These are phyloP conservation scores for Bolinopsis microptera DNA, from an alignment of 37 sponge, comb jelly and placozoan genomes.

Conservation along the genomic window DNA sequence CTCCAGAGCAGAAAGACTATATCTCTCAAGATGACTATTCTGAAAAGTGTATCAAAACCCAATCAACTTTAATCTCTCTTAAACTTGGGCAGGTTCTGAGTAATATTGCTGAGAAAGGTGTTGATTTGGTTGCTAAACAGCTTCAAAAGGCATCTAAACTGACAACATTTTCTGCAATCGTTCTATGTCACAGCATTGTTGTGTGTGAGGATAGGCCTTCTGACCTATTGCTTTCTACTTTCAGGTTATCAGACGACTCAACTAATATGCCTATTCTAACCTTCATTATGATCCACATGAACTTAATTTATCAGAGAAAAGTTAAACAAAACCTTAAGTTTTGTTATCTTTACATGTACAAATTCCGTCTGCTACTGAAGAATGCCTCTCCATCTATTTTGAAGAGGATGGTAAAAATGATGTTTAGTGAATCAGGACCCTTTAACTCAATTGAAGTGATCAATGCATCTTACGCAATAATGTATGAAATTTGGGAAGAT, in stretches of 20 bases:
- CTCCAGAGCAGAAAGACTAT: not conserved
- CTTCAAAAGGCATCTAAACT: not conserved
- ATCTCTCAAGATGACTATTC: slow-evolving; percentile 17
- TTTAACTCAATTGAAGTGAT: not conserved
- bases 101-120: slow-evolving; percentile 37
- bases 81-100: slow-evolving; percentile 47
- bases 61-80: not conserved
- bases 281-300: slow-evolving; percentile 13
- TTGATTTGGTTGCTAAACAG: not conserved
- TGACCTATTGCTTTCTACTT: not conserved
- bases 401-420: not conserved
- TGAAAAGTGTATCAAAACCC: slow-evolving; percentile 34
- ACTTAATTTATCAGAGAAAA: not conserved
- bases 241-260: slow-evolving; percentile 3
- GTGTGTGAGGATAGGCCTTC: slow-evolving; percentile 29
- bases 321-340: not conserved
- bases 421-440: not conserved
- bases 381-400: not conserved
- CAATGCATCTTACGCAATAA: not conserved
- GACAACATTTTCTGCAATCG: slow-evolving; percentile 15
- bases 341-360: not conserved
- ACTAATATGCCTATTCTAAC: slow-evolving; percentile 56
- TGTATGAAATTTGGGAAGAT: slow-evolving; percentile 33
- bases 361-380: not conserved
- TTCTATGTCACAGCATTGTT: slow-evolving; percentile 39